A percentile compares a stretch with the other conserved stretches of the same genome.
Conservation (phyloP, 2,888 invertebrate species). For the Teleiodes luculella region DNA sequence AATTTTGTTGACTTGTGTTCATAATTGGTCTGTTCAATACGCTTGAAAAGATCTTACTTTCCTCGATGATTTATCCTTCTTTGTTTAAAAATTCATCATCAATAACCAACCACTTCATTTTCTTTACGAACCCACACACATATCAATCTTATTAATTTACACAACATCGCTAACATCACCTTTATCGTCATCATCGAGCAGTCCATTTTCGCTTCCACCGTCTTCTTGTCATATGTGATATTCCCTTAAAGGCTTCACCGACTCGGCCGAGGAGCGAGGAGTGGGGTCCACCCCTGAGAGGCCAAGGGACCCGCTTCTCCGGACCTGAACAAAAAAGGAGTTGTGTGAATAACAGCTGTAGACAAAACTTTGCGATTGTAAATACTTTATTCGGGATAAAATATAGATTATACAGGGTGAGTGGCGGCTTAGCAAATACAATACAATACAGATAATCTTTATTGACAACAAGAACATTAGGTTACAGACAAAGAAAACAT, state of each 20-base stretch:
- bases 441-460: too few species aligned
- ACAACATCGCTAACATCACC: slow-evolving; percentile 62
- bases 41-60: too few species aligned
- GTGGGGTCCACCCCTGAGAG: slow-evolving; percentile 82
- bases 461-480: too few species aligned
- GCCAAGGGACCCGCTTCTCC: slow-evolving; percentile 83
- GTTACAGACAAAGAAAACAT: too few species aligned
- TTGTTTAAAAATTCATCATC: too few species aligned
- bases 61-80: too few species aligned
- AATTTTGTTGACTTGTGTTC: too few species aligned
- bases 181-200: slow-evolving; percentile 41
- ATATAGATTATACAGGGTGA: too few species aligned
- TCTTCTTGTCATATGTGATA: slow-evolving; percentile 78
- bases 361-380: too few species aligned
- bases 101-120: background rate
- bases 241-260: slow-evolving; percentile 80
- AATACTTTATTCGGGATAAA: too few species aligned
- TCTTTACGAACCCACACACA: background rate
- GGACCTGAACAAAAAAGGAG: slow-evolving; percentile 34
- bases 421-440: too few species aligned
- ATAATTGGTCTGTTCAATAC: too few species aligned
- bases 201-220: slow-evolving; percentile 59
- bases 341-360: background rate
- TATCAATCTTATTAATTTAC: slow-evolving; percentile 32
- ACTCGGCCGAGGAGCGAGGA: slow-evolving; percentile 82